A percentile compares a stretch with the other conserved stretches of the same genome.
phyloP scores from a whole-genome alignment of 2,797 vertebrate genomes.

The Eulemur coronatus region DNA sequence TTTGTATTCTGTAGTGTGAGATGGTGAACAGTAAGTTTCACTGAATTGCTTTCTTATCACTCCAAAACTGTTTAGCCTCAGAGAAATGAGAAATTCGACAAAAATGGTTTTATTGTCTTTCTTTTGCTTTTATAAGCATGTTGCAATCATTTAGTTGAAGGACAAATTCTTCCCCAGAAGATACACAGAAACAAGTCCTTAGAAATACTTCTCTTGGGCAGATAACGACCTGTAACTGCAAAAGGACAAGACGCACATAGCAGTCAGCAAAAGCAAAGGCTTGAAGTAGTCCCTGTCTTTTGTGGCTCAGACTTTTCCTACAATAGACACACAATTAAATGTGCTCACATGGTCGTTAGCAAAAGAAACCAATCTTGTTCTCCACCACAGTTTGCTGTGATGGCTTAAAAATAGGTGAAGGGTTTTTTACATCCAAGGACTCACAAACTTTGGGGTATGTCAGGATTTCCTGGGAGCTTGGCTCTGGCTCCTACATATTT shows the following conservation, averaged over 20 bases:
- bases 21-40: not conserved
- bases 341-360: not conserved
- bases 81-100: not conserved
- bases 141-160: slow-evolving; percentile 65
- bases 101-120: not conserved
- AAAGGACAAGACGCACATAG: slow-evolving; percentile 61
- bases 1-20: not conserved
- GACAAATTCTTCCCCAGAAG: slow-evolving; percentile 76
- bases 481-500: not conserved
- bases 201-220: slow-evolving; percentile 67
- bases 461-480: not conserved
- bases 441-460: not conserved
- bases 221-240: slow-evolving; percentile 56
- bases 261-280: not conserved
- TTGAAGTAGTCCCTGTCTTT: not conserved
- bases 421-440: not conserved
- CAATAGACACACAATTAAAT: not conserved
- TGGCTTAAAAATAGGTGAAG: not conserved
- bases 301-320: not conserved
- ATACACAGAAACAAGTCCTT: slow-evolving; percentile 77
- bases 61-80: not conserved
- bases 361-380: not conserved
- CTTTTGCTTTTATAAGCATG: slow-evolving; percentile 55
- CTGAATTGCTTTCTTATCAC: not conserved
- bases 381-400: not conserved